Conservation (phyloP, 1,140 invertebrate species). For the Calephelis nemesis region DNA sequence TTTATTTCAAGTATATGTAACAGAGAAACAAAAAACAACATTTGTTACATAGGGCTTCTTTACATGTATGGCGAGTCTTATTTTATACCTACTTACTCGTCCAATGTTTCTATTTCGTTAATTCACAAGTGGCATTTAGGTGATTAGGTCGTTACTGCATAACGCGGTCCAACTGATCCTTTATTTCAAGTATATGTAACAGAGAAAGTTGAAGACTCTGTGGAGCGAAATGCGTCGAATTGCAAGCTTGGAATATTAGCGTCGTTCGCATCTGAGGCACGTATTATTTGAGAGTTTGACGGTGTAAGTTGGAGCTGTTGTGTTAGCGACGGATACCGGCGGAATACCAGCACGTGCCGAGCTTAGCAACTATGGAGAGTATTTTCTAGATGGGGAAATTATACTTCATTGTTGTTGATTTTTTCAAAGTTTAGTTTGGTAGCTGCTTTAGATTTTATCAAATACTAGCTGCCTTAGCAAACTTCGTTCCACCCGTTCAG, state of each 20-base stretch:
- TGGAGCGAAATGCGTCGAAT: constrained; percentile 6
- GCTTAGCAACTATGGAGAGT: constrained; percentile 6
- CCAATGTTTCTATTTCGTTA: no score
- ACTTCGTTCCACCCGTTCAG: no score
- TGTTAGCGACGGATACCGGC: constrained; percentile 16
- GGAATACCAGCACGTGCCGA: constrained; percentile 14
- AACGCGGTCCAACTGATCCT: neutral
- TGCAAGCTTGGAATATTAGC: constrained; percentile 19
- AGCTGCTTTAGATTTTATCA: no score
- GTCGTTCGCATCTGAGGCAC: constrained; percentile 25
- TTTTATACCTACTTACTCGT: no score
- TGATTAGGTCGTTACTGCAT: neutral
- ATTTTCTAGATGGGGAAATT: neutral
- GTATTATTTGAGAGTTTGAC: constrained; percentile 27
- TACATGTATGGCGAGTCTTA: no score
- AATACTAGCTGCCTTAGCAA: no score
- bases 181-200: neutral
- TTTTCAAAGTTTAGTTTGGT: no score
- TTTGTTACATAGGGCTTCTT: no score
- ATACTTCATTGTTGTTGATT: constrained; percentile 2
- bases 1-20: neutral
- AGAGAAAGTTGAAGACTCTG: constrained; percentile 4
- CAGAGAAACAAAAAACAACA: no score
- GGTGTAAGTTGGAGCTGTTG: constrained; percentile 18
- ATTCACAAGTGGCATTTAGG: neutral